Evolutionary conservation across 2,797 vertebrate genomes (phyloP).

Genomic region (Esox masquinongy): DNA sequence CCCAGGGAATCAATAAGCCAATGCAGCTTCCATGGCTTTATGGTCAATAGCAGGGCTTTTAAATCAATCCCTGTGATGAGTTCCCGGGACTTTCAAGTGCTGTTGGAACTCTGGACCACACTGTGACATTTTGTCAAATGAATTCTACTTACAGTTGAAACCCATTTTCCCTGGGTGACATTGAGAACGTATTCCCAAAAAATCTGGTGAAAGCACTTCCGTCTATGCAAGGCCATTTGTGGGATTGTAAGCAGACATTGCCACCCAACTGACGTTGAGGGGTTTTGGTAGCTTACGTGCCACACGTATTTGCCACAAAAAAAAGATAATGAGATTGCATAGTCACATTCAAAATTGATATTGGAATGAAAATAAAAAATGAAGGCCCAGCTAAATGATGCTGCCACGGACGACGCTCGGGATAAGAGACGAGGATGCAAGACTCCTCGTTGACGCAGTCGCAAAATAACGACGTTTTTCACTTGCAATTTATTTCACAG

Average conservation of each 20-base stretch:
- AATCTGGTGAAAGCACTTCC: conserved; percentile 48
- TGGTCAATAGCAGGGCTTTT: conserved; percentile 73
- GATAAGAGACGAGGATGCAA: too few relatives aligned
- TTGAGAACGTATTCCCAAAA: conserved; percentile 37
- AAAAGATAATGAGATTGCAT: conserved; percentile 26
- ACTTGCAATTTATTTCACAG: conserved; percentile 43
- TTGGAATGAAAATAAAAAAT: neutral
- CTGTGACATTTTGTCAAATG: conserved; percentile 69
- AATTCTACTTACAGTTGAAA: conserved; percentile 67
- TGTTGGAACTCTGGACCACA: conserved; percentile 60
- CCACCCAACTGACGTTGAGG: conserved; percentile 40
- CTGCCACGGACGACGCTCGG: too few relatives aligned
- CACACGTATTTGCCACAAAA: conserved; percentile 29
- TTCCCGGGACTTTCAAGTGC: conserved; percentile 71
- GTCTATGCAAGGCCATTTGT: conserved; percentile 17
- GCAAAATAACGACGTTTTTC: conserved; percentile 15
- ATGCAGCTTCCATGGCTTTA: conserved; percentile 70
- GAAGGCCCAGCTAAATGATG: too few relatives aligned
- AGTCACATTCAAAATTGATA: conserved; percentile 48
- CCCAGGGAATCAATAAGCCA: conserved; percentile 64
- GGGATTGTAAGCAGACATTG: conserved; percentile 12
- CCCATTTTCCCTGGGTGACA: conserved; percentile 48
- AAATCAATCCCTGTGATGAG: conserved; percentile 80
- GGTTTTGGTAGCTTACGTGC: neutral
- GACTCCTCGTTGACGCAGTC: too few relatives aligned